Evolutionary conservation across 2,797 vertebrate species (phyloP).

Genomic region (Lithobates pipiens): DNA sequence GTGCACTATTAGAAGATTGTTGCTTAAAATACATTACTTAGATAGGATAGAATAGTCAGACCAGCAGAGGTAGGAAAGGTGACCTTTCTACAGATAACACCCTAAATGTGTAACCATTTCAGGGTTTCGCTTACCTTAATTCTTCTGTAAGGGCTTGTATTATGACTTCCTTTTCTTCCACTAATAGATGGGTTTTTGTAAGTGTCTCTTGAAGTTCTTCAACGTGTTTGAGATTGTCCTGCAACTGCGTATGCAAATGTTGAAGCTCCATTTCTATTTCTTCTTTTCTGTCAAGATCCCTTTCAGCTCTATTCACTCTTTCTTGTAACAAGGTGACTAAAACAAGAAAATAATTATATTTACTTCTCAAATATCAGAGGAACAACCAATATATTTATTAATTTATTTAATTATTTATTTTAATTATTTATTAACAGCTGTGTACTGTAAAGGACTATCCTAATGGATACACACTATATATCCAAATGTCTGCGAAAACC

Average conservation of each 20-base stretch:
- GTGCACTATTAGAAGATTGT: no score
- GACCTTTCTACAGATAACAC: no score
- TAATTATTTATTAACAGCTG: no score
- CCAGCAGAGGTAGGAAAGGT: no score
- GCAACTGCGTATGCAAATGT: constrained; percentile 83
- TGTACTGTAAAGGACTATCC: no score
- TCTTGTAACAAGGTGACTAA: constrained; percentile 89
- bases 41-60: no score
- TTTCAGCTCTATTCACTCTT: constrained; percentile 82
- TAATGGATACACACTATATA: no score
- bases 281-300: constrained; percentile 79
- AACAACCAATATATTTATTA: neutral
- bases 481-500: no score
- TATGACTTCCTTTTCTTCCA: constrained; percentile 85
- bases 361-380: neutral
- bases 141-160: constrained; percentile 86
- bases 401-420: no score
- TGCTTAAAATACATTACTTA: no score
- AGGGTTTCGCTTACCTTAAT: constrained; percentile 78
- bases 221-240: constrained; percentile 83
- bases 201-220: constrained; percentile 85
- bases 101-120: no score
- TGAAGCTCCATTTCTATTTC: constrained; percentile 88
- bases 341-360: neutral
- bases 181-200: constrained; percentile 84